Percentiles rank a stretch among this genome's conserved stretches.
Evolutionary conservation across 2,113 vertebrate species (phyloP).

Genomic region (Aptenodytes patagonicus): DNA sequence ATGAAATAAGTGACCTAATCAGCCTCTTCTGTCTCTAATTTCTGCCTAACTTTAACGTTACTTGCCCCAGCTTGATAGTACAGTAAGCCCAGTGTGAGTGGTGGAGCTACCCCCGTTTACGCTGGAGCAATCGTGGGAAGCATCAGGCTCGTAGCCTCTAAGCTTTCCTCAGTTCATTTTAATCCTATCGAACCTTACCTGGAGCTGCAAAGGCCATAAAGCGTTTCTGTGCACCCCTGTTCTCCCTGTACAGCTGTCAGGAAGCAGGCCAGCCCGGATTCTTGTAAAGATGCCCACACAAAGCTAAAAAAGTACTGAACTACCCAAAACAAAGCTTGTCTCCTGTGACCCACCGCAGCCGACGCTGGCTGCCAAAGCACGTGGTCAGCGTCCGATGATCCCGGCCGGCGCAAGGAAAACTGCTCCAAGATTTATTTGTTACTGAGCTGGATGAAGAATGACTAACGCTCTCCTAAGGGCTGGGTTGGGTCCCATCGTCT

Average conservation of each 20-base stretch:
- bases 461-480: not conserved
- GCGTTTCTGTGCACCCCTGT: not conserved
- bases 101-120: not conserved
- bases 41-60: not conserved
- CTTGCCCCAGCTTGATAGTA: not conserved
- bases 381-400: accelerated
- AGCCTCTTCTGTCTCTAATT: constrained; percentile 21
- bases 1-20: constrained; percentile 47
- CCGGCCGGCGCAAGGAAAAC: not conserved
- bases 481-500: not conserved
- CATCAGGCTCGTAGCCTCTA: not conserved
- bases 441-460: not conserved
- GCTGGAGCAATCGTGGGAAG: not conserved
- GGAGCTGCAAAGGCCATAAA: not conserved
- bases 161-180: not conserved
- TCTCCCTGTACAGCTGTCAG: not conserved
- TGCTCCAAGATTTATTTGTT: not conserved
- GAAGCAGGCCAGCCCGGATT: not conserved
- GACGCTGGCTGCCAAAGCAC: not conserved
- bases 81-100: not conserved
- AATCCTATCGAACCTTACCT: not conserved
- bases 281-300: not conserved
- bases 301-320: not conserved
- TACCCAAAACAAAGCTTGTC: not conserved
- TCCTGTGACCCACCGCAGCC: not conserved